Conservation (phyloP, 1,140 invertebrate genomes). For the Lepidurus packardi region DNA sequence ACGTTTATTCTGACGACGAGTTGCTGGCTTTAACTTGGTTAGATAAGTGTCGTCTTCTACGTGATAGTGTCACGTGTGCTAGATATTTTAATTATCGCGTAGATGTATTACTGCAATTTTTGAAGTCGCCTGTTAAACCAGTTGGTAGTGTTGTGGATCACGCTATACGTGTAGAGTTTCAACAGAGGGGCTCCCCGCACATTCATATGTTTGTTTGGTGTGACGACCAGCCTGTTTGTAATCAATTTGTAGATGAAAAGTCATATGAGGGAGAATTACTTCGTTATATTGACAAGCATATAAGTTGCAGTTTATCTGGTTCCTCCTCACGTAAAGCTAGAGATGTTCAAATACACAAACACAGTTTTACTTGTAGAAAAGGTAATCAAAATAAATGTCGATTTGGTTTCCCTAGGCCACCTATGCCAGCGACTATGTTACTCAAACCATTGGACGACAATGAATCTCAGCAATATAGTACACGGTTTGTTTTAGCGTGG, state of each 20-base stretch:
- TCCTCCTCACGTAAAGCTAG: neutral
- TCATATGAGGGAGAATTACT: constrained; percentile 6
- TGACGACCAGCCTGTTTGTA: neutral
- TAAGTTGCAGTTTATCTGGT: neutral
- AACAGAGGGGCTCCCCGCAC: neutral
- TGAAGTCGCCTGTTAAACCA: neutral
- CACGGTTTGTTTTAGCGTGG: neutral
- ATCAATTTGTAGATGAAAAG: constrained; percentile 7
- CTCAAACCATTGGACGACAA: neutral
- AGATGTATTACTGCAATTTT: neutral
- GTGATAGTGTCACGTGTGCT: neutral
- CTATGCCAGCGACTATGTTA: neutral
- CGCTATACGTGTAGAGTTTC: neutral
- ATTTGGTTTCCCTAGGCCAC: neutral
- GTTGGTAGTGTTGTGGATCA: constrained; percentile 5
- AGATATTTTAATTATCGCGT: neutral
- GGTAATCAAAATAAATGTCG: no score
- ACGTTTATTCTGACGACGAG: neutral
- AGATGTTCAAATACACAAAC: neutral
- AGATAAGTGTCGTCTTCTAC: neutral
- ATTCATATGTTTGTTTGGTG: neutral
- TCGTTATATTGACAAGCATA: neutral
- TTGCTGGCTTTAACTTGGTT: neutral
- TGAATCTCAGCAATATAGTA: neutral
- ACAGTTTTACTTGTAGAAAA: no score